Evolutionary conservation across 1,140 invertebrate species (phyloP).

Genomic region (Antheraea mylitta): DNA sequence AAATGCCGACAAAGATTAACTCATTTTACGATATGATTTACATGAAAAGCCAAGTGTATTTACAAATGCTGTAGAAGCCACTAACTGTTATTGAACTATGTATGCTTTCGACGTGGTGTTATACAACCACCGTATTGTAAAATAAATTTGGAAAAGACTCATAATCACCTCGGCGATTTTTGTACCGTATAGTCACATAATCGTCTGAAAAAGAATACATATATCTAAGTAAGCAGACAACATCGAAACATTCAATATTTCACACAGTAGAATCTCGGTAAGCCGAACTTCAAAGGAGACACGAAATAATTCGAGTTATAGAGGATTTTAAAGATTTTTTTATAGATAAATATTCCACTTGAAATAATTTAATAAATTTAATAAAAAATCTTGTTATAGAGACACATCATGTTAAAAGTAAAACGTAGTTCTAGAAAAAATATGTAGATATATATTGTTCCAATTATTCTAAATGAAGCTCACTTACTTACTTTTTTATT

Average conservation of each 20-base stretch:
- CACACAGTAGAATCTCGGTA: constrained; percentile 9
- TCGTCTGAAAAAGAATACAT: constrained; percentile 85
- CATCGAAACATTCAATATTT: constrained; percentile 4
- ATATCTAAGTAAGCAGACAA: constrained; percentile 16
- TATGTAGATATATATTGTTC: too few species aligned
- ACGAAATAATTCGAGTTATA: too few species aligned
- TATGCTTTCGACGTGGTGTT: constrained; percentile 27
- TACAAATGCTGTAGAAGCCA: constrained; percentile 11
- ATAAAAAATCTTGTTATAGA: too few species aligned
- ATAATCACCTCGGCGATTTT: constrained; percentile 89
- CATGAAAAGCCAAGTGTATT: constrained; percentile 16
- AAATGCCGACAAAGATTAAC: not conserved
- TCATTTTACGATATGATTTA: constrained; percentile 2
- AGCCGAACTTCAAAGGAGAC: too few species aligned
- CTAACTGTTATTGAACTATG: not conserved
- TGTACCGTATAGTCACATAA: constrained; percentile 93
- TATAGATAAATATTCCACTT: too few species aligned
- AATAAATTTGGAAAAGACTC: constrained; percentile 47
- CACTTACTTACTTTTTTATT: too few species aligned
- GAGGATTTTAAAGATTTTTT: too few species aligned
- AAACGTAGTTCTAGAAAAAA: too few species aligned
- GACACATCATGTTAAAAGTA: too few species aligned
- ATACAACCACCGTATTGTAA: constrained; percentile 40
- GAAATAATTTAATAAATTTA: too few species aligned
- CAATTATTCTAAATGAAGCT: too few species aligned